Evolutionary conservation across 2,888 invertebrate genomes (phyloP), one percentile per base, ranked within the genome.

Genomic region (Drosophila prolongata): DNA sequence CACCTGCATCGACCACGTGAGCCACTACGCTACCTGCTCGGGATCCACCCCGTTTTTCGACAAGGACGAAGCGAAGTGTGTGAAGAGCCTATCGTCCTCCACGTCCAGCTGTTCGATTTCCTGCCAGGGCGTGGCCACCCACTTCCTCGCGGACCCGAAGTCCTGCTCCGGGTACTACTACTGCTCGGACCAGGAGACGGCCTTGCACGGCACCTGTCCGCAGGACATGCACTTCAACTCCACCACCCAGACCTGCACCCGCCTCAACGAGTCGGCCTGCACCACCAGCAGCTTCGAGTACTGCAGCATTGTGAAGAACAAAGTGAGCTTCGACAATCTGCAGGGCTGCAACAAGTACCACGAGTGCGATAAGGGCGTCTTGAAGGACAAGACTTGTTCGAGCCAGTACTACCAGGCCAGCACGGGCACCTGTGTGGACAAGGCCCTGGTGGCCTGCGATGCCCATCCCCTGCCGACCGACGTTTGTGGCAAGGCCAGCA

Each of bases 111-210:
- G 90, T 16, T 27, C 54, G 0, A 57, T 90, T 0, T 77, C 62
- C 1, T 90, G 90, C 53, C 56, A 1, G 8, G 61, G 67, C 10
- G 5, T 43, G 1, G 8, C 43, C 0, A 40, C 4, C 2, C n/a
- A 34, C 3, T 85, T 75, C 34, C 11, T 79, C 1, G 42, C 60
- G 2, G 89, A 89, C 75, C 78, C 80, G 0, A 82, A 77, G 43
- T 82, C 89, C 0, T 89, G 89, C 16, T 77, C 52, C 10, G 90
- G 90, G 13, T 89, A 84, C 46, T 90, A 86, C 30, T 84, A 77
- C 6, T 89, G 80, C 42, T 6, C 24, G 8, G 73, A 76, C 2
- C 66, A 83, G 52, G 16, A 73, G n/a, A 65, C 74, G 6, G 60
- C 71, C 9, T 3, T 53, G n/a, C 75, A 76, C 13, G 87, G 89